phyloP scores from a whole-genome alignment of 2,888 invertebrate species.

The Meloe dianella region DNA sequence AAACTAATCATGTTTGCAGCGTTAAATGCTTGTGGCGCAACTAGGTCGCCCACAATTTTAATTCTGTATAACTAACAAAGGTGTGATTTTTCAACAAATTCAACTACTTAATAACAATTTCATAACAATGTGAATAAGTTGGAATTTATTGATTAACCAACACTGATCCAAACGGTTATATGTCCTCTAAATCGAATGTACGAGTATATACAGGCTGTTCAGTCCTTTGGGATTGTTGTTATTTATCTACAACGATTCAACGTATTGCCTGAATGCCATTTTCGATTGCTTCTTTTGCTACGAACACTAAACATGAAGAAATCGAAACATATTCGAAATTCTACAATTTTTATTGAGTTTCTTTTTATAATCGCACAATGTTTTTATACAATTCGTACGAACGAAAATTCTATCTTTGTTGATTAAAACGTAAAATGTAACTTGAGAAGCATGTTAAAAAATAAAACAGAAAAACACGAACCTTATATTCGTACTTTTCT shows the following conservation, averaged over 20 bases:
- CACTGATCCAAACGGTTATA: neutral
- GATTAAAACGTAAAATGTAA: neutral
- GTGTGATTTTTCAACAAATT: neutral
- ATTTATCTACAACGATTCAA: conserved; percentile 14
- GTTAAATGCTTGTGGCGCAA: neutral
- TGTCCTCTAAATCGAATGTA: neutral
- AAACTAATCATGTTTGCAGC: neutral
- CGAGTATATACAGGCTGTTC: neutral
- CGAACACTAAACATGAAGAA: neutral
- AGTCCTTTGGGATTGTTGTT: neutral
- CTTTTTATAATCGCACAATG: neutral
- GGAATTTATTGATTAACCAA: too few species aligned
- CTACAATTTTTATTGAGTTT: neutral
- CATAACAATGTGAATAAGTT: too few species aligned
- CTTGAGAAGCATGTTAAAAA: conserved; percentile 17
- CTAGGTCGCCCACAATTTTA: conserved; percentile 1
- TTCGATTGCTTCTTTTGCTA: neutral
- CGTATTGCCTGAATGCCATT: neutral
- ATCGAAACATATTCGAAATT: neutral
- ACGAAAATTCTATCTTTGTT: too few species aligned
- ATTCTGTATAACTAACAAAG: neutral
- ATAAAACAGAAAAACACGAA: conserved; percentile 13
- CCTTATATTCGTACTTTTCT: neutral
- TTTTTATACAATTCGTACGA: neutral
- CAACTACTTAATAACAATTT: neutral